Evolutionary conservation across 2,113 vertebrate genomes (phyloP).

Genomic region (Colossoma macropomum): DNA sequence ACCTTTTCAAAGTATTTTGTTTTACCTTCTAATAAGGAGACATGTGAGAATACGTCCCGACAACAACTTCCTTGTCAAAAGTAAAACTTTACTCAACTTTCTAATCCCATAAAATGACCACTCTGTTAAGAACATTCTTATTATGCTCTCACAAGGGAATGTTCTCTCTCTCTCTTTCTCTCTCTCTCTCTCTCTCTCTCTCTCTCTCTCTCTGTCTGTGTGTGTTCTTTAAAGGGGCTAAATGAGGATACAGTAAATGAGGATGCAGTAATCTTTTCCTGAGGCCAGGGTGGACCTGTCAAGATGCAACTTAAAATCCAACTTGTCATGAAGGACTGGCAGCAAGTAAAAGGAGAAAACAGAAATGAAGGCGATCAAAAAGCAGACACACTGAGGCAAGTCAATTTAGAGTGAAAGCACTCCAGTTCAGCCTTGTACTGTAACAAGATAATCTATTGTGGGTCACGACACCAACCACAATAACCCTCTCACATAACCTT

Average conservation of each 20-base stretch:
- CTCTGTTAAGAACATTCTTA: too few relatives aligned
- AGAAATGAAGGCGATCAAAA: background rate
- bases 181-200: too few relatives aligned
- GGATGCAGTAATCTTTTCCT: background rate
- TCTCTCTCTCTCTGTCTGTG: too few relatives aligned
- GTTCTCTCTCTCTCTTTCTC: too few relatives aligned
- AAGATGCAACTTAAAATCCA: background rate
- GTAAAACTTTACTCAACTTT: too few relatives aligned
- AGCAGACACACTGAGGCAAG: background rate
- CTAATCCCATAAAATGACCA: too few relatives aligned
- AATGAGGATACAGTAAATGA: too few relatives aligned
- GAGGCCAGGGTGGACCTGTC: background rate
- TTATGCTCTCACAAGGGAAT: too few relatives aligned
- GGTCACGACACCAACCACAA: constrained; percentile 1
- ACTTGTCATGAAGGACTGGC: background rate
- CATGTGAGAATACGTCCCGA: too few relatives aligned
- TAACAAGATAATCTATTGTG: background rate
- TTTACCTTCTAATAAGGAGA: too few relatives aligned
- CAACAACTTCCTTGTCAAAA: too few relatives aligned
- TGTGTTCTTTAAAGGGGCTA: background rate
- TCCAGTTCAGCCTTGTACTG: background rate
- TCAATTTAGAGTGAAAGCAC: background rate
- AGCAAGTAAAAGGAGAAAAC: background rate
- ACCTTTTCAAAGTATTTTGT: too few relatives aligned
- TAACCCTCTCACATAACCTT: constrained; percentile 27